A percentile compares a stretch with the other conserved stretches of the same genome.
Evolutionary conservation across 1,140 invertebrate genomes (phyloP).

Genomic region (Vollenhovia emeryi): DNA sequence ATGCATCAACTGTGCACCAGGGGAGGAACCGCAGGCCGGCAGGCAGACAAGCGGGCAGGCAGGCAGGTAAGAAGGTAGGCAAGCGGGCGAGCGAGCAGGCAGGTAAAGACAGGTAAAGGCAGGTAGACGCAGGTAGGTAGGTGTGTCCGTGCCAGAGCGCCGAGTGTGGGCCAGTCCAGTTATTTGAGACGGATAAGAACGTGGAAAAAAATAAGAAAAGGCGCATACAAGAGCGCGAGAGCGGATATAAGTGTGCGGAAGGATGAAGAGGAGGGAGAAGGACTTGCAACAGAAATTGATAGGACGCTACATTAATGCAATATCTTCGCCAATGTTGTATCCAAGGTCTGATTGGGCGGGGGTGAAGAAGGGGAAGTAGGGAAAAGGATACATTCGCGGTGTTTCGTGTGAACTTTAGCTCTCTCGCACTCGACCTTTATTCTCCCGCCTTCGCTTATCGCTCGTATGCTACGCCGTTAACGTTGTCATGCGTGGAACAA

Average conservation of each 20-base stretch:
- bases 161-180: conserved; percentile 77
- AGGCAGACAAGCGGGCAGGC: background rate
- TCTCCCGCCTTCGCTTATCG: conserved; percentile 9
- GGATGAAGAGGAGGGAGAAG: conserved; percentile 22
- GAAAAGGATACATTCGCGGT: conserved; percentile 36
- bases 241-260: conserved; percentile 43
- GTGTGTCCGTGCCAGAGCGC: conserved; percentile 63
- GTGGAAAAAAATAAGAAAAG: background rate
- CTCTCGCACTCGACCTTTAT: background rate
- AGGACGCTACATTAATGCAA: conserved; percentile 68
- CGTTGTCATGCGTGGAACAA: conserved; percentile 68
- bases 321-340: conserved; percentile 69
- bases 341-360: conserved; percentile 13
- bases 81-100: conserved; percentile 12
- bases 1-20: conserved; percentile 22
- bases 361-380: background rate
- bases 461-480: conserved; percentile 59
- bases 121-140: conserved; percentile 66
- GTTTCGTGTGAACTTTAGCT: background rate
- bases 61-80: conserved; percentile 1
- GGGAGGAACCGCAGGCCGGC: conserved; percentile 30
- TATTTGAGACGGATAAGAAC: conserved; percentile 73
- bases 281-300: conserved; percentile 68
- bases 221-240: background rate
- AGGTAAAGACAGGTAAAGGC: conserved; percentile 47